Evolutionary conservation across 2,888 invertebrate species (phyloP).

Genomic region (Lysandra bellargus): DNA sequence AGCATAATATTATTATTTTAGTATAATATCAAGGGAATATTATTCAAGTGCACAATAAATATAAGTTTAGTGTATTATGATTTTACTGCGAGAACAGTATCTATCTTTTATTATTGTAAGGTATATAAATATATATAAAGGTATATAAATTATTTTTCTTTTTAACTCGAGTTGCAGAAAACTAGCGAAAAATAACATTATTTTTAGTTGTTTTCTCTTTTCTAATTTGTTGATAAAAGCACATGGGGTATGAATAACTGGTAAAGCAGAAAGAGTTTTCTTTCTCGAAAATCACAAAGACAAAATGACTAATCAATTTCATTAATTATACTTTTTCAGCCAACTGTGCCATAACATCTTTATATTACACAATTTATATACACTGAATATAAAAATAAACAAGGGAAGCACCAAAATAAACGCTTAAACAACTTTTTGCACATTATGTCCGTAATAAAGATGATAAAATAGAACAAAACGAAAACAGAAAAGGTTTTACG

Average conservation of each 20-base stretch:
- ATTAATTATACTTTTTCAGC: background rate
- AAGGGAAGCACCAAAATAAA: background rate
- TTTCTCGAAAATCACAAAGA: no score
- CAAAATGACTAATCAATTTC: background rate
- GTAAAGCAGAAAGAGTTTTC: no score
- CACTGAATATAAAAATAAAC: background rate
- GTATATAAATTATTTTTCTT: background rate
- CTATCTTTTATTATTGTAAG: background rate
- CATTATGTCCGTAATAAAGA: background rate
- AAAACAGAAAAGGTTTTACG: background rate
- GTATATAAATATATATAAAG: background rate
- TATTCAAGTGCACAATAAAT: background rate
- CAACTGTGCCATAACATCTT: background rate
- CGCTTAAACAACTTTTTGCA: background rate
- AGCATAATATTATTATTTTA: background rate
- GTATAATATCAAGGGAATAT: background rate
- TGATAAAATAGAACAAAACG: conserved; percentile 4
- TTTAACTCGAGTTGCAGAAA: background rate
- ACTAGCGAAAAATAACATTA: no score
- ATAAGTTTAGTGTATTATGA: background rate
- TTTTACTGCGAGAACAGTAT: background rate
- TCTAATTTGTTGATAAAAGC: no score
- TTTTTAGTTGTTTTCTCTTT: no score
- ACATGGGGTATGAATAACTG: no score
- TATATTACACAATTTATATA: background rate